Evolutionary conservation across 2,888 invertebrate species (phyloP).

Genomic region (Anthoptus insignis): DNA sequence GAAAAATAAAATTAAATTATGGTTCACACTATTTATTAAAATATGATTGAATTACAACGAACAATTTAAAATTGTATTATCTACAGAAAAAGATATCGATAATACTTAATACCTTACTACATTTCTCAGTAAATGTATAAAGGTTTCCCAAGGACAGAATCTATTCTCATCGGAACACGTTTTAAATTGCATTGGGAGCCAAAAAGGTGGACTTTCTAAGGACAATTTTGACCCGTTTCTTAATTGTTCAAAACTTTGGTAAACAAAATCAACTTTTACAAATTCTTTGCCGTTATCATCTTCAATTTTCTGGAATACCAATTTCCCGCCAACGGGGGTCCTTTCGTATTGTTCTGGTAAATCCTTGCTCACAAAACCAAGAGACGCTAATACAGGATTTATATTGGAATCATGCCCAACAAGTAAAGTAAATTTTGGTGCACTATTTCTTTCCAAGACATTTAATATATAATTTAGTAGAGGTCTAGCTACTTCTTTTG

Average conservation of each 20-base stretch:
- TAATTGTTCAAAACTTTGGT: constrained; percentile 62
- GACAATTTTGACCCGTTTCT: constrained; percentile 57
- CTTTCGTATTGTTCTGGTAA: constrained; percentile 64
- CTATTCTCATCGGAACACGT: constrained; percentile 59
- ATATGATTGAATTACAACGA: too few species aligned
- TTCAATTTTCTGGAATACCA: constrained; percentile 73
- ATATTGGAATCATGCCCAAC: constrained; percentile 76
- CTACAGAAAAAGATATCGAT: too few species aligned
- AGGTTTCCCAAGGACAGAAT: constrained; percentile 65
- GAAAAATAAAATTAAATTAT: not conserved
- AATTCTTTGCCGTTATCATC: constrained; percentile 53
- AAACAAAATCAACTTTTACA: constrained; percentile 68
- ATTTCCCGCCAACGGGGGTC: constrained; percentile 72
- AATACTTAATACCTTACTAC: too few species aligned
- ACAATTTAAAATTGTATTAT: too few species aligned
- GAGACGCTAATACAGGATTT: constrained; percentile 57
- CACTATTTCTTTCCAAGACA: constrained; percentile 46
- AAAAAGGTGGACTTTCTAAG: constrained; percentile 58
- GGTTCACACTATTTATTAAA: too few species aligned
- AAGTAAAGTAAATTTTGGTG: constrained; percentile 60
- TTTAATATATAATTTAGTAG: constrained; percentile 62
- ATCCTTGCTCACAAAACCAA: constrained; percentile 60
- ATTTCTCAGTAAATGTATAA: constrained; percentile 44
- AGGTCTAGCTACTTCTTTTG: constrained; percentile 61
- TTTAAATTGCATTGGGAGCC: constrained; percentile 57